phyloP scores from a whole-genome alignment of 2,797 vertebrate genomes.

The Lutjanus argentimaculatus region DNA sequence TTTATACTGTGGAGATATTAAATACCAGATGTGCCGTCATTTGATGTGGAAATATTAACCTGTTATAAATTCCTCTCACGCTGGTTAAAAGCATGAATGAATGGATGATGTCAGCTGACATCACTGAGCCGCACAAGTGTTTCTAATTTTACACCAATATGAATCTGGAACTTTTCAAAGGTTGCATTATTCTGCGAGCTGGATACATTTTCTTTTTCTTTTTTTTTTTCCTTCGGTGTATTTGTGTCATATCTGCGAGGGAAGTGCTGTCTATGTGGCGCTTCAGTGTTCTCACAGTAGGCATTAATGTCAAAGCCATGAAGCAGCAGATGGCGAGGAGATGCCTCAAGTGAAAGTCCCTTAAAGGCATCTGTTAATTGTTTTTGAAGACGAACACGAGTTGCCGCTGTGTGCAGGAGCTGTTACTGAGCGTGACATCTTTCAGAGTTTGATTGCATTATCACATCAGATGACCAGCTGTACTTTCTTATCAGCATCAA shows the following conservation, averaged over 20 bases:
- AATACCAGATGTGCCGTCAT: slow-evolving; percentile 46
- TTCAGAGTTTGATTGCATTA: slow-evolving; percentile 46
- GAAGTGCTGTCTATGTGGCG: slow-evolving; percentile 56
- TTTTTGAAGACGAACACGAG: slow-evolving; percentile 74
- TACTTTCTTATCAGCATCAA: slow-evolving; percentile 36
- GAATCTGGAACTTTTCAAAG: slow-evolving; percentile 29
- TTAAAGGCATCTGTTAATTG: slow-evolving; percentile 83
- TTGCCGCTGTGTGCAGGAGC: slow-evolving; percentile 53
- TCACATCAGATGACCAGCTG: slow-evolving; percentile 37
- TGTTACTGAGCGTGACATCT: slow-evolving; percentile 37
- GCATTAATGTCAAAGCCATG: slow-evolving; percentile 75
- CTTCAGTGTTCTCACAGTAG: slow-evolving; percentile 65
- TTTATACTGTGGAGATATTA: slow-evolving; percentile 48
- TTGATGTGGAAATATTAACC: slow-evolving; percentile 37
- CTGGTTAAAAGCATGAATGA: slow-evolving; percentile 20
- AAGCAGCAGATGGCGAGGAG: slow-evolving; percentile 83
- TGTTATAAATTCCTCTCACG: slow-evolving; percentile 31
- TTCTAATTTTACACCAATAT: slow-evolving; percentile 29
- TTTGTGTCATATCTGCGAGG: slow-evolving; percentile 52
- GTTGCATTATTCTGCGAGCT: slow-evolving; percentile 15
- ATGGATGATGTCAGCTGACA: slow-evolving; percentile 32
- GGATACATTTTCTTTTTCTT: slow-evolving; percentile 50
- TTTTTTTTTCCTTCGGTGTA: slow-evolving; percentile 30
- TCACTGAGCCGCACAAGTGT: neutral
- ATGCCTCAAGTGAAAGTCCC: slow-evolving; percentile 78